These are phyloP conservation scores for Cataglyphis livida DNA, from an alignment of 2,888 invertebrate genomes.

Conservation along the genomic window DNA sequence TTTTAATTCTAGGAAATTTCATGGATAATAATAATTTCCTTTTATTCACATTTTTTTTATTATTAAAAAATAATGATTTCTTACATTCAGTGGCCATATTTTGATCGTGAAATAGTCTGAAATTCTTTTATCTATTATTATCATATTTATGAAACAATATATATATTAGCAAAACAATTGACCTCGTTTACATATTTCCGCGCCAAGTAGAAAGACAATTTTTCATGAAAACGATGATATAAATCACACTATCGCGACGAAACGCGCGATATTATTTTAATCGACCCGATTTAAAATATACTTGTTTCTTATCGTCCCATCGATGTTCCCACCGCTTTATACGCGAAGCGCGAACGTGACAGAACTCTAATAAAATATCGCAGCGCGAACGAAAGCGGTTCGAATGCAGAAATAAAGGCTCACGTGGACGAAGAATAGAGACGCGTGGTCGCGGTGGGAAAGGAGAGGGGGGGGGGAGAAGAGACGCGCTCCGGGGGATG, in stretches of 20 bases:
- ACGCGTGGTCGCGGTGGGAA: conserved; percentile 59
- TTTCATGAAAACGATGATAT: conserved; percentile 40
- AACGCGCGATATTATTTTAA: conserved; percentile 38
- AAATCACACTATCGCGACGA: conserved; percentile 36
- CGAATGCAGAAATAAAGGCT: conserved; percentile 45
- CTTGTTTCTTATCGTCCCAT: conserved; percentile 56
- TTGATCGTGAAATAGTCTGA: background rate
- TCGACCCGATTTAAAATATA: conserved; percentile 61
- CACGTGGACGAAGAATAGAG: conserved; percentile 56
- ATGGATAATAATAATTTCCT: background rate
- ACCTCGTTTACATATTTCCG: conserved; percentile 18
- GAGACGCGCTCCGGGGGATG: conserved; percentile 80
- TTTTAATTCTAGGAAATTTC: background rate
- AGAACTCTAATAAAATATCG: conserved; percentile 77
- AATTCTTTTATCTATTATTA: conserved; percentile 14
- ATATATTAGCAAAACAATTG: conserved; percentile 9
- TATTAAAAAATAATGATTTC: background rate
- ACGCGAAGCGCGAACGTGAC: conserved; percentile 66
- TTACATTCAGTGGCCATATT: background rate
- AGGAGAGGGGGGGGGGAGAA: conserved; percentile 62
- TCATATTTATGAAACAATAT: background rate
- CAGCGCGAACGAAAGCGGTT: conserved; percentile 45
- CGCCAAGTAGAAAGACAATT: background rate
- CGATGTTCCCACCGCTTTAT: conserved; percentile 37
- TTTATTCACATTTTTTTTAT: background rate